These are phyloP conservation scores for Drosophila repletoides DNA, from an alignment of 1,140 invertebrate genomes.

Conservation along the genomic window DNA sequence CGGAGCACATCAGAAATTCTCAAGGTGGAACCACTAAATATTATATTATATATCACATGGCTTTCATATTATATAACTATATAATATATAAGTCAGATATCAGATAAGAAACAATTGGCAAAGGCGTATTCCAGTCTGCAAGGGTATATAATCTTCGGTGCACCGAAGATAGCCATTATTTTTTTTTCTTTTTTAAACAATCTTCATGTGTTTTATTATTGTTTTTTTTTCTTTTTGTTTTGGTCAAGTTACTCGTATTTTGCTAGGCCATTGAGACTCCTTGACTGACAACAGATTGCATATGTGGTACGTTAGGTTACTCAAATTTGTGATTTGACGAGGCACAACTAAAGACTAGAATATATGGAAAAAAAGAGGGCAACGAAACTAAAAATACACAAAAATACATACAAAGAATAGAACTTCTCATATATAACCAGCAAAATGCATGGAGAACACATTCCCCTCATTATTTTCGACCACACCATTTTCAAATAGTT, in stretches of 20 bases:
- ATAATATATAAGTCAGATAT: neutral
- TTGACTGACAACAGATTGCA: conserved; percentile 72
- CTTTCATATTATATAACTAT: neutral
- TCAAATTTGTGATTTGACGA: conserved; percentile 69
- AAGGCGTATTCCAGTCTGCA: neutral
- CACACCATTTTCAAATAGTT: conserved; percentile 67
- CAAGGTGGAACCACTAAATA: too few relatives aligned
- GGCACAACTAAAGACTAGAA: conserved; percentile 75
- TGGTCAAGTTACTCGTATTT: conserved; percentile 33
- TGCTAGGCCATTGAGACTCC: conserved; percentile 68
- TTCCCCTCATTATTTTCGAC: conserved; percentile 82
- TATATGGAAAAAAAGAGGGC: conserved; percentile 60
- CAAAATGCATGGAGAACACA: conserved; percentile 82
- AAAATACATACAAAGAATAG: conserved; percentile 33
- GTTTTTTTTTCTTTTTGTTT: conserved; percentile 2
- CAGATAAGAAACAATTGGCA: too few relatives aligned
- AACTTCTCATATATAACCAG: conserved; percentile 74
- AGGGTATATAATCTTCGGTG: too few relatives aligned
- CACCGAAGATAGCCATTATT: too few relatives aligned
- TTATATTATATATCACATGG: too few relatives aligned
- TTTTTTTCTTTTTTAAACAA: neutral
- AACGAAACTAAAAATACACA: conserved; percentile 71
- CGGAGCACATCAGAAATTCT: too few relatives aligned
- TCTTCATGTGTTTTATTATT: conserved; percentile 3
- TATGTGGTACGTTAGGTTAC: conserved; percentile 54